A percentile compares a stretch with the other conserved stretches of the same genome.
phyloP scores from a whole-genome alignment of 35 echinoderm and acorn worm species.

The Chiridota heheva region DNA sequence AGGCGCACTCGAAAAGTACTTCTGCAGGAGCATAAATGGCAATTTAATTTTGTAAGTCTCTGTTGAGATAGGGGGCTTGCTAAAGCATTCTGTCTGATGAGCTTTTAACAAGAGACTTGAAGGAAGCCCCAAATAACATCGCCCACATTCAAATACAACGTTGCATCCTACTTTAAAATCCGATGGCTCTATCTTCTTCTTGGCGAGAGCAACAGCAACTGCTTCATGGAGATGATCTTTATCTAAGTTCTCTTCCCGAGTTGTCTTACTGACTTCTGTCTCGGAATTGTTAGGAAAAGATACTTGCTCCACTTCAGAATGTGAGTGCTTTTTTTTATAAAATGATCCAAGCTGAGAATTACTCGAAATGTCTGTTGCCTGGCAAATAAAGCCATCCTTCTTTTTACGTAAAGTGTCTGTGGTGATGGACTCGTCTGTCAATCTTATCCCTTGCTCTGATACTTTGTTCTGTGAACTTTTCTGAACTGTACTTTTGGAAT shows the following conservation, averaged over 20 bases:
- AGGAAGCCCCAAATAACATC: constrained; percentile 34
- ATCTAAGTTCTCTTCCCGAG: background rate
- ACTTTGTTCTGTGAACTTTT: background rate
- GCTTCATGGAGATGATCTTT: background rate
- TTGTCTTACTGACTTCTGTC: constrained; percentile 1
- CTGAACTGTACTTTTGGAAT: background rate
- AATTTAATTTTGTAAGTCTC: constrained; percentile 16
- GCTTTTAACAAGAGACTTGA: constrained; percentile 10
- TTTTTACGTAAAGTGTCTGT: background rate
- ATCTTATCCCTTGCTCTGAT: background rate
- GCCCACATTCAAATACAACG: constrained; percentile 34
- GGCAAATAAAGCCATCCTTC: constrained; percentile 28
- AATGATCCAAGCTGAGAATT: background rate
- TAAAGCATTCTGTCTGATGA: constrained; percentile 27
- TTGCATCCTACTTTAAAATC: constrained; percentile 21
- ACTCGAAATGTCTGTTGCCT: constrained; percentile 24
- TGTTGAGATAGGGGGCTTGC: constrained; percentile 2
- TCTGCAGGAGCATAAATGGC: constrained; percentile 37
- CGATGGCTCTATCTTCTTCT: constrained; percentile 1
- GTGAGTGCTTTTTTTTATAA: background rate
- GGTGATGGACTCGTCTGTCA: background rate
- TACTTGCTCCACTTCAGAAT: background rate
- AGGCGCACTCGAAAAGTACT: constrained; percentile 21
- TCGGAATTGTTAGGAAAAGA: background rate
- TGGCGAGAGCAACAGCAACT: background rate